Conservation (phyloP, 2,797 vertebrate genomes). For the Xenopus petersii region DNA sequence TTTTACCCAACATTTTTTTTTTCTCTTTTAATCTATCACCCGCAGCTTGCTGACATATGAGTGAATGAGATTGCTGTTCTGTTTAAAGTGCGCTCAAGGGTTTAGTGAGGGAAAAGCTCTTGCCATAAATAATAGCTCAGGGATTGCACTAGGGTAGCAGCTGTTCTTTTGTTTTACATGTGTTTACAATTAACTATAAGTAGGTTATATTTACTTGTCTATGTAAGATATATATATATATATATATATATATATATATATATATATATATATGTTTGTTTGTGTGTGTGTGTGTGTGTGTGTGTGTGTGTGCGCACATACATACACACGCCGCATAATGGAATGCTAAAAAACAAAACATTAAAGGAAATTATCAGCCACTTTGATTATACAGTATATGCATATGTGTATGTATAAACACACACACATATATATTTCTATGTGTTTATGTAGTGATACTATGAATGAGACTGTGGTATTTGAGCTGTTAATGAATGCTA, state of each 20-base stretch:
- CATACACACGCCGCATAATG: too few relatives aligned
- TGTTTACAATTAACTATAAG: constrained; percentile 24
- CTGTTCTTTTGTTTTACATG: constrained; percentile 50
- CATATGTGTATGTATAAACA: too few relatives aligned
- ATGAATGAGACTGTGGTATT: not conserved
- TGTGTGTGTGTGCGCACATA: too few relatives aligned
- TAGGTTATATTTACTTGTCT: constrained; percentile 14
- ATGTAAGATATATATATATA: not conserved
- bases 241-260: too few relatives aligned
- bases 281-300: too few relatives aligned
- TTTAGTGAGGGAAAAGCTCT: constrained; percentile 51
- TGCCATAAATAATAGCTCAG: constrained; percentile 55
- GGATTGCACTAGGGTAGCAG: constrained; percentile 33
- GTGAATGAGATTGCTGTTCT: constrained; percentile 59
- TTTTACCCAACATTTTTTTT: constrained; percentile 52
- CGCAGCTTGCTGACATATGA: constrained; percentile 61
- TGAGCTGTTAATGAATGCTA: constrained; percentile 1
- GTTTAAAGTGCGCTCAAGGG: constrained; percentile 57
- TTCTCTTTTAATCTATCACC: constrained; percentile 67
- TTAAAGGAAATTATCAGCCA: too few relatives aligned
- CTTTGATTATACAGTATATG: too few relatives aligned
- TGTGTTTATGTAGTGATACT: too few relatives aligned
- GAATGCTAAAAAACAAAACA: too few relatives aligned
- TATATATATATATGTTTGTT: too few relatives aligned
- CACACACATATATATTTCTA: too few relatives aligned